A percentile compares a stretch with the other conserved stretches of the same genome.
Evolutionary conservation across 92 coral and sea anemone genomes (phyloP).

Genomic region (Paragorgia papillata): DNA sequence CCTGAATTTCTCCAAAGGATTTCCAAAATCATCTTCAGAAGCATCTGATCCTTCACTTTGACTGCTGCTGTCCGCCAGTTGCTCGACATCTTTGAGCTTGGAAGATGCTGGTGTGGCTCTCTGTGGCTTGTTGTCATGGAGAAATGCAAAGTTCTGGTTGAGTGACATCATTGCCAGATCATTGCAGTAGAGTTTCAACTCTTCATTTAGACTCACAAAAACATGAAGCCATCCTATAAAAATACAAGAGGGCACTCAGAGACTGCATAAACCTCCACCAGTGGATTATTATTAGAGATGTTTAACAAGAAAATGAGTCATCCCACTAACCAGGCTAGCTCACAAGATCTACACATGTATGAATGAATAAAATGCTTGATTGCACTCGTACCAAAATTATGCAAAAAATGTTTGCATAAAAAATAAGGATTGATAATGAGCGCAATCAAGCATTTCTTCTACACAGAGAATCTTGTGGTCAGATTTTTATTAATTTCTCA

Average conservation of each 20-base stretch:
- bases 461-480: too few relatives aligned
- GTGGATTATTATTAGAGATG: too few relatives aligned
- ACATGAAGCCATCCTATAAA: conserved; percentile 90
- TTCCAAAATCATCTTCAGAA: conserved; percentile 38
- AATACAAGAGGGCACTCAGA: not conserved
- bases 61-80: conserved; percentile 30
- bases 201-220: conserved; percentile 73
- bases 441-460: too few relatives aligned
- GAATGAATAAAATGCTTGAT: too few relatives aligned
- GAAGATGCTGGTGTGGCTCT: not conserved
- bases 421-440: too few relatives aligned
- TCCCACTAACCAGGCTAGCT: too few relatives aligned
- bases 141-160: conserved; percentile 32
- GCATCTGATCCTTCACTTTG: conserved; percentile 51
- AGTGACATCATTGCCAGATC: conserved; percentile 28
- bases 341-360: too few relatives aligned
- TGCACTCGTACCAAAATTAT: too few relatives aligned
- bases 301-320: too few relatives aligned
- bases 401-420: too few relatives aligned
- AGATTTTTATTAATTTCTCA: too few relatives aligned
- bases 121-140: not conserved
- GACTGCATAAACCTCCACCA: too few relatives aligned
- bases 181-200: conserved; percentile 52
- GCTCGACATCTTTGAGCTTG: not conserved
- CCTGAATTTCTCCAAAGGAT: conserved; percentile 74